Percentiles rank a stretch among this genome's conserved stretches.
Evolutionary conservation across 2,113 vertebrate genomes (phyloP).

Genomic region (Sphyrna mokarran): DNA sequence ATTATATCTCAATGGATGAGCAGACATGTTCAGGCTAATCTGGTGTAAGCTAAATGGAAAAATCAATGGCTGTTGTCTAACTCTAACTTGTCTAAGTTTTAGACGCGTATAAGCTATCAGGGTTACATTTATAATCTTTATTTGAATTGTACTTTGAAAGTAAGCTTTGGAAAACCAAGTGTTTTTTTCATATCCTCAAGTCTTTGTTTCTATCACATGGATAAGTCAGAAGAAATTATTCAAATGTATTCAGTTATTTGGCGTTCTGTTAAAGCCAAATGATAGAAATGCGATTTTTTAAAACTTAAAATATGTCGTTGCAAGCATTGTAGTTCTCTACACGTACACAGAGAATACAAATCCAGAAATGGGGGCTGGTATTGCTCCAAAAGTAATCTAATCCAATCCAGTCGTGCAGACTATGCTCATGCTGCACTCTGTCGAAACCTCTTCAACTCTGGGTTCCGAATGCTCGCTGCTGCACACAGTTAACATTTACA

Average conservation of each 20-base stretch:
- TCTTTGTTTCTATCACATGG: background rate
- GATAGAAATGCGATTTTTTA: background rate
- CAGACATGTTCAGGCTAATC: background rate
- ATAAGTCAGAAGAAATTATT: background rate
- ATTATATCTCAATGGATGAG: background rate
- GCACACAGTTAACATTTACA: background rate
- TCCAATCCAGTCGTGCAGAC: background rate
- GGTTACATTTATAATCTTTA: background rate
- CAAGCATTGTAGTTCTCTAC: background rate
- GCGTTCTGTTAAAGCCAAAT: background rate
- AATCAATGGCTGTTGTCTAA: background rate
- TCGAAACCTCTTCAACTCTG: background rate
- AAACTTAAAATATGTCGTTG: background rate
- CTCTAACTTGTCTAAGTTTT: background rate
- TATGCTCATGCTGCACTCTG: background rate
- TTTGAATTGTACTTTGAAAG: background rate
- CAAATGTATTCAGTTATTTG: background rate
- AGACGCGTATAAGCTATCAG: background rate
- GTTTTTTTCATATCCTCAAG: background rate
- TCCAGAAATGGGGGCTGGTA: background rate
- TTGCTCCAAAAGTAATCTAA: background rate
- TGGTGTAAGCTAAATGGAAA: background rate
- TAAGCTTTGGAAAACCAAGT: background rate
- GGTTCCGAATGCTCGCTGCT: background rate
- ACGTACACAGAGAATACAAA: background rate